Conservation (phyloP, 2,888 invertebrate genomes). For the Monopis laevigella region DNA sequence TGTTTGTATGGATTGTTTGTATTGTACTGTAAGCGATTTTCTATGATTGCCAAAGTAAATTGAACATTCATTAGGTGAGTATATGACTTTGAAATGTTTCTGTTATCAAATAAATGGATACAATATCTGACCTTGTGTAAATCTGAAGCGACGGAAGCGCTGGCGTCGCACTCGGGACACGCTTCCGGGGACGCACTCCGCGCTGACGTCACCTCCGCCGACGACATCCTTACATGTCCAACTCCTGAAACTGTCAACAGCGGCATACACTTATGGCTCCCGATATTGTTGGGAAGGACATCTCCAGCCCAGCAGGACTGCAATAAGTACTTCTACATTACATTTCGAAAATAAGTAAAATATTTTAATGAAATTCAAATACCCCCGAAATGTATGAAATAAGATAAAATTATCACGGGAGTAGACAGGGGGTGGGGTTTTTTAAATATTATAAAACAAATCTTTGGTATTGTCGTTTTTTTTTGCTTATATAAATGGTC, state of each 20-base stretch:
- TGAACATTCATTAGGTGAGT: too few species aligned
- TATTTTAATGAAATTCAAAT: too few species aligned
- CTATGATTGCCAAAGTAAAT: too few species aligned
- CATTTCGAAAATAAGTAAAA: too few species aligned
- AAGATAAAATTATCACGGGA: neutral
- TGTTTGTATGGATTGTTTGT: too few species aligned
- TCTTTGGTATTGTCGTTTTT: neutral
- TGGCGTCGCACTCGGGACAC: conserved; percentile 59
- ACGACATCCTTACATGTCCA: conserved; percentile 32
- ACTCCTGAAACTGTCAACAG: neutral
- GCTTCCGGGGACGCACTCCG: conserved; percentile 51
- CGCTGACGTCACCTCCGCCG: conserved; percentile 54
- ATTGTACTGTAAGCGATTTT: too few species aligned
- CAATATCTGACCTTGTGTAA: conserved; percentile 48
- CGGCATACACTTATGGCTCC: neutral
- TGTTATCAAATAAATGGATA: too few species aligned
- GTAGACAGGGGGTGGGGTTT: neutral
- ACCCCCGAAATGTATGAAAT: too few species aligned
- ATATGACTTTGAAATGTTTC: too few species aligned
- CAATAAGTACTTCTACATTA: too few species aligned
- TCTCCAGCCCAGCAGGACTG: neutral
- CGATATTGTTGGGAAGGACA: neutral
- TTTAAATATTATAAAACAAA: neutral
- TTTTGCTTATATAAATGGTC: neutral
- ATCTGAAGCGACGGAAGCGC: conserved; percentile 59